A percentile compares a stretch with the other conserved stretches of the same genome.
These are phyloP conservation scores for Semnornis frantzii DNA, from an alignment of 2,113 vertebrate genomes.

Conservation along the genomic window DNA sequence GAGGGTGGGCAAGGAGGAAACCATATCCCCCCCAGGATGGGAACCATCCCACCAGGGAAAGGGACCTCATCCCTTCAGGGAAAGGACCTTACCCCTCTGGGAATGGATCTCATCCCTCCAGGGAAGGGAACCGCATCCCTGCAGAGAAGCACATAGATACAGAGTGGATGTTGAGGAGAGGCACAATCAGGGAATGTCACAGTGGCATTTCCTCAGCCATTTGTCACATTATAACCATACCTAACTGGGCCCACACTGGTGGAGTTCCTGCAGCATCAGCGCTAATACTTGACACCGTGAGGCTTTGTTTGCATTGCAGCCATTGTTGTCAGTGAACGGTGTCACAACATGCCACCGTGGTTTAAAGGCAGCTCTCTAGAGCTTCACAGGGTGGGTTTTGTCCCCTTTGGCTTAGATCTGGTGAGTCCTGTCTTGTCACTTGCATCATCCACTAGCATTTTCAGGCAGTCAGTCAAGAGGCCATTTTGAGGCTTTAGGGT, in stretches of 20 bases:
- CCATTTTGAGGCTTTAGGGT: neutral
- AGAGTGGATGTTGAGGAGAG: neutral
- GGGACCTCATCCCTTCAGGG: neutral
- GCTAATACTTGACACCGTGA: neutral
- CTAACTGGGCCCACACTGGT: constrained; percentile 37
- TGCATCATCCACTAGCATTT: neutral
- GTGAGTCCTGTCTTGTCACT: neutral
- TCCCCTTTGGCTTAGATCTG: neutral
- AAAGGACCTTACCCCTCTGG: neutral
- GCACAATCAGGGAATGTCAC: neutral
- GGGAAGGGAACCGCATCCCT: neutral
- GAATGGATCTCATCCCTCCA: neutral
- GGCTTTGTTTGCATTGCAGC: constrained; percentile 14
- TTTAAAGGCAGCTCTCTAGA: neutral
- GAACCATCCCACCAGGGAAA: neutral
- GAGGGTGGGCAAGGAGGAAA: neutral
- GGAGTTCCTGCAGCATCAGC: neutral
- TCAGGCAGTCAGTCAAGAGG: neutral
- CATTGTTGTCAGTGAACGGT: neutral
- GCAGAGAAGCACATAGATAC: neutral
- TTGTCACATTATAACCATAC: neutral
- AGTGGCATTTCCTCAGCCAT: neutral
- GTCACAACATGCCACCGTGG: neutral
- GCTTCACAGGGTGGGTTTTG: neutral
- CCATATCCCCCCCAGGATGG: fast-evolving